Conservation (phyloP, 2,888 invertebrate species). For the Sesia apiformis region DNA sequence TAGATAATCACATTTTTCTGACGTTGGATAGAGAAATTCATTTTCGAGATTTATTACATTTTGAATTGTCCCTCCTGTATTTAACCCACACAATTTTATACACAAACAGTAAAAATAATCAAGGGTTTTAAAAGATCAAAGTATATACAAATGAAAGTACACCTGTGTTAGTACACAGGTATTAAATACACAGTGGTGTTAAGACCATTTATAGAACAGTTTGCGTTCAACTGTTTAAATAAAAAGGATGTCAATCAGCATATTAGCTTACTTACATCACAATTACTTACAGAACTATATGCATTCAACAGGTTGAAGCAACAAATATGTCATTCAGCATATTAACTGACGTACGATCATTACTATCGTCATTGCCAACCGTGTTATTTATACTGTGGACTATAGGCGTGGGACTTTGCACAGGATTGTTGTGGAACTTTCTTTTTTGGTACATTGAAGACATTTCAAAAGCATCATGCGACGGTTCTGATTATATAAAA, state of each 20-base stretch:
- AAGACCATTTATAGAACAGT: too few species aligned
- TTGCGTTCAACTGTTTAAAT: too few species aligned
- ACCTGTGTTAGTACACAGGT: too few species aligned
- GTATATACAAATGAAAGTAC: too few species aligned
- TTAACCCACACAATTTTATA: too few species aligned
- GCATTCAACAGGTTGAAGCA: conserved; percentile 73
- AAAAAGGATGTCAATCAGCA: background rate
- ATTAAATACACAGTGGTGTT: too few species aligned
- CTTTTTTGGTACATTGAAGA: conserved; percentile 90
- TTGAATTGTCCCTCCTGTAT: too few species aligned
- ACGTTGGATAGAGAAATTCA: too few species aligned
- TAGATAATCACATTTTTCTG: too few species aligned
- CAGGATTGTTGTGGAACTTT: conserved; percentile 91
- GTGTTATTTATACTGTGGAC: conserved; percentile 87
- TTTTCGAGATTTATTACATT: too few species aligned
- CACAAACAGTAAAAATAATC: too few species aligned
- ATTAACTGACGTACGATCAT: conserved; percentile 78
- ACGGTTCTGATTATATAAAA: conserved; percentile 75
- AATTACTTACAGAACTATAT: background rate
- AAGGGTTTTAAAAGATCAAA: too few species aligned
- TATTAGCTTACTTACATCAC: background rate
- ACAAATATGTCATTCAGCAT: conserved; percentile 79
- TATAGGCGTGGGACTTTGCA: conserved; percentile 86
- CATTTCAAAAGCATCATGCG: conserved; percentile 66
- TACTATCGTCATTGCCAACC: conserved; percentile 79